Percentiles rank a stretch among this genome's conserved stretches.
Evolutionary conservation across 2,113 vertebrate species (phyloP).

Genomic region (Carassius gibelio): DNA sequence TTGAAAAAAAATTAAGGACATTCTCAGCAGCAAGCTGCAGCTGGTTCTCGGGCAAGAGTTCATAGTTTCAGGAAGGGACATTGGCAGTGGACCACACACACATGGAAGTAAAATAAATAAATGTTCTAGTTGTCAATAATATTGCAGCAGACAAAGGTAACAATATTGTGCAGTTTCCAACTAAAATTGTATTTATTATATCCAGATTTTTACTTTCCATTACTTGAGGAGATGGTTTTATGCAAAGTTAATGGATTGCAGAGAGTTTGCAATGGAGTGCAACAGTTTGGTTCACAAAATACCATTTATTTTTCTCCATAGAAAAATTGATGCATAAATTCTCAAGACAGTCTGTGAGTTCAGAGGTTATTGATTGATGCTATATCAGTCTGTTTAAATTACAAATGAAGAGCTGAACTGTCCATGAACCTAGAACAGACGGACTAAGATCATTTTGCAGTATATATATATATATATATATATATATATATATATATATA

Average conservation of each 20-base stretch:
- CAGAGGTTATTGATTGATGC: too few relatives aligned
- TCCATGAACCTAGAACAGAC: too few relatives aligned
- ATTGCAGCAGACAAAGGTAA: background rate
- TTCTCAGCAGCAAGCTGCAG: background rate
- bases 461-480: too few relatives aligned
- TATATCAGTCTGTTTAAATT: too few relatives aligned
- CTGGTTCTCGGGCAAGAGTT: background rate
- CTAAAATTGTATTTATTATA: background rate
- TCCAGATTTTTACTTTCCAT: background rate
- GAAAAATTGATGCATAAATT: too few relatives aligned
- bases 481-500: too few relatives aligned
- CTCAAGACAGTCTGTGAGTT: too few relatives aligned
- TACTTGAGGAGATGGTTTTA: background rate
- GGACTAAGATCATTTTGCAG: too few relatives aligned
- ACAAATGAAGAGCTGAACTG: too few relatives aligned
- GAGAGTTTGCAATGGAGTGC: too few relatives aligned
- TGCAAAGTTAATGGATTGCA: background rate
- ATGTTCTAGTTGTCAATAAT: background rate
- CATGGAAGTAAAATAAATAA: background rate
- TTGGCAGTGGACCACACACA: background rate
- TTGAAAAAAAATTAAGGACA: background rate
- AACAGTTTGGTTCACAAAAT: background rate
- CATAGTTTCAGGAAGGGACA: background rate
- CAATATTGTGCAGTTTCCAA: too few relatives aligned
- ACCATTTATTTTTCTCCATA: background rate